A percentile compares a stretch with the other conserved stretches of the same genome.
These are phyloP conservation scores for Ladona fulva DNA, from an alignment of 1,140 invertebrate species.

Conservation along the genomic window DNA sequence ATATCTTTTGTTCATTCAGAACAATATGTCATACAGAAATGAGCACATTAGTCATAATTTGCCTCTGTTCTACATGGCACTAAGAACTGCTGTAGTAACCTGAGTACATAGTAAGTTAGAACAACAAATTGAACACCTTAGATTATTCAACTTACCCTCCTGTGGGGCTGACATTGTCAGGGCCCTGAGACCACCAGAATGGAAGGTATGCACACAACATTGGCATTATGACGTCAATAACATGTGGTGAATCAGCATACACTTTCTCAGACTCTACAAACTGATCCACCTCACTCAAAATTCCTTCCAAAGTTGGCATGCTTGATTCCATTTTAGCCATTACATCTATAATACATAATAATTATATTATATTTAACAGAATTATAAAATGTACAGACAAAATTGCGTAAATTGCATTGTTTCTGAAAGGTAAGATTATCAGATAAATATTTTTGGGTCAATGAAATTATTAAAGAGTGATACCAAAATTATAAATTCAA, in stretches of 20 bases:
- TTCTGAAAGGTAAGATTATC: constrained; percentile 15
- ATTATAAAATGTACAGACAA: no score
- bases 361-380: no score
- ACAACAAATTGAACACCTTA: not conserved
- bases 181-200: constrained; percentile 96
- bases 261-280: constrained; percentile 91
- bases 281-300: constrained; percentile 86
- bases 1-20: no score
- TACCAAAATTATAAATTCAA: constrained; percentile 77
- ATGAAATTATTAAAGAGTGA: constrained; percentile 46
- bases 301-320: constrained; percentile 88
- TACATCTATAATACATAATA: constrained; percentile 57
- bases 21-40: no score
- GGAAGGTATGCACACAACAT: constrained; percentile 94
- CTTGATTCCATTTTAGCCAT: constrained; percentile 90
- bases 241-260: constrained; percentile 84
- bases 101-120: no score
- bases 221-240: constrained; percentile 95
- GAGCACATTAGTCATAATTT: no score
- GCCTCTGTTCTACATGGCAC: no score
- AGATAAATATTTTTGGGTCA: constrained; percentile 61
- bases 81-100: no score
- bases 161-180: constrained; percentile 85
- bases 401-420: not conserved
- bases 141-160: constrained; percentile 49